Evolutionary conservation across 1,140 invertebrate species (phyloP).

Genomic region (Halesus radiatus): DNA sequence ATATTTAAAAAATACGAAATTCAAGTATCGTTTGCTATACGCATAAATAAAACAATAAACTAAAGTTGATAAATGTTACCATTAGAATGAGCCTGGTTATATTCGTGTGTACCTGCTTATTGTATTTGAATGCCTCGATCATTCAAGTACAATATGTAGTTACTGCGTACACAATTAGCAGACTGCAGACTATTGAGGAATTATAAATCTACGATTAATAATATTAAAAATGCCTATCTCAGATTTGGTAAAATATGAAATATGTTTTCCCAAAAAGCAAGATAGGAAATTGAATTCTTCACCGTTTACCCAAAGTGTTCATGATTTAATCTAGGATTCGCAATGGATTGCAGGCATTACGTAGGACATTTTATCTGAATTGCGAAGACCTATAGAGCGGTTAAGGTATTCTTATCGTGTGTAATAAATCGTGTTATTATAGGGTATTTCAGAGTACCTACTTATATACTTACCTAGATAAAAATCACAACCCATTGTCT

Average conservation of each 20-base stretch:
- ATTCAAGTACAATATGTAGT: too few relatives aligned
- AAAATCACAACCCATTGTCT: slow-evolving; percentile 25
- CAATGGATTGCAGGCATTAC: background rate
- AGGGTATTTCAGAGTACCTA: background rate
- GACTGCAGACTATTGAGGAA: too few relatives aligned
- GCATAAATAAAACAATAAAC: too few relatives aligned
- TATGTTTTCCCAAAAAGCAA: background rate
- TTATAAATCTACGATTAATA: background rate
- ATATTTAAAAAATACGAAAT: too few relatives aligned
- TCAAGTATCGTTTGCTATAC: too few relatives aligned
- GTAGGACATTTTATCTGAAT: background rate
- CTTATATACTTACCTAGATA: background rate
- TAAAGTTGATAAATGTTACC: too few relatives aligned
- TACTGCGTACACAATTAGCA: too few relatives aligned
- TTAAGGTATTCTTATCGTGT: slow-evolving; percentile 1
- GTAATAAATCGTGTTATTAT: slow-evolving; percentile 14
- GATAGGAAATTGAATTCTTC: background rate
- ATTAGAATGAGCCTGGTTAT: too few relatives aligned
- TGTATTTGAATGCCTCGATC: too few relatives aligned
- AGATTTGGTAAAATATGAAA: background rate
- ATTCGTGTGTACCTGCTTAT: too few relatives aligned
- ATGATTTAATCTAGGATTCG: background rate
- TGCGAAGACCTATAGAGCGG: background rate
- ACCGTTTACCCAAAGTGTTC: background rate
- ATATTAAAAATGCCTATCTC: background rate